Percentiles rank a stretch among this genome's conserved stretches.
Evolutionary conservation across 1,140 invertebrate species (phyloP).

Genomic region (Choristoneura fumiferana): DNA sequence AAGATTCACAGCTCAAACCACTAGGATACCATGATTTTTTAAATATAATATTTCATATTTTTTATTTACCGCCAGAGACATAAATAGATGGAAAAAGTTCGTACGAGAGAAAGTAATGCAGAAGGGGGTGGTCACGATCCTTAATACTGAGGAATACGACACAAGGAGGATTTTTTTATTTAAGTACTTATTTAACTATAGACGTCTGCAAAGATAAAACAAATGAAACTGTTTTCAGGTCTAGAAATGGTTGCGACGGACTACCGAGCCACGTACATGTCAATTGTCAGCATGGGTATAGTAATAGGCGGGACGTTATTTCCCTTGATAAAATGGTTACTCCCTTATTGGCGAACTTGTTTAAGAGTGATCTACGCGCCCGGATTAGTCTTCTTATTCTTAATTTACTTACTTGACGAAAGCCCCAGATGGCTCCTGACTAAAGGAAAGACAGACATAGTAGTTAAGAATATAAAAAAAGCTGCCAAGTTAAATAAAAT

Average conservation of each 20-base stretch:
- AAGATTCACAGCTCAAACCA: no score
- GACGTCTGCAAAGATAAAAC: no score
- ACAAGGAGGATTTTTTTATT: no score
- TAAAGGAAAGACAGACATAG: slow-evolving; percentile 40
- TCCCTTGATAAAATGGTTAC: neutral
- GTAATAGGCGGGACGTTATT: neutral
- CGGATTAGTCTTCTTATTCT: slow-evolving; percentile 13
- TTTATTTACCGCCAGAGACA: no score
- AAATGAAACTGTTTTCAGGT: slow-evolving; percentile 6
- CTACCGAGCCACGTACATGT: neutral
- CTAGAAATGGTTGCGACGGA: slow-evolving; percentile 15
- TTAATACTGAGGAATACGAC: no score
- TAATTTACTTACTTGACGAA: slow-evolving; percentile 22
- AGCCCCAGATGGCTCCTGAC: slow-evolving; percentile 81
- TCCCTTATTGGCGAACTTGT: slow-evolving; percentile 21
- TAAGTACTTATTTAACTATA: no score
- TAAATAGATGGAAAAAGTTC: no score
- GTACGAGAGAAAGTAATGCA: no score
- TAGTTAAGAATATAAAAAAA: slow-evolving; percentile 7
- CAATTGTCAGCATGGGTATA: neutral
- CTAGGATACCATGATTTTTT: no score
- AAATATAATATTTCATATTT: no score
- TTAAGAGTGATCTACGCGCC: slow-evolving; percentile 21
- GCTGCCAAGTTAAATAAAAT: slow-evolving; percentile 19
- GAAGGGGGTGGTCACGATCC: no score